Conservation (phyloP, 2,888 invertebrate species). For the Gymnosoma rotundatum region DNA sequence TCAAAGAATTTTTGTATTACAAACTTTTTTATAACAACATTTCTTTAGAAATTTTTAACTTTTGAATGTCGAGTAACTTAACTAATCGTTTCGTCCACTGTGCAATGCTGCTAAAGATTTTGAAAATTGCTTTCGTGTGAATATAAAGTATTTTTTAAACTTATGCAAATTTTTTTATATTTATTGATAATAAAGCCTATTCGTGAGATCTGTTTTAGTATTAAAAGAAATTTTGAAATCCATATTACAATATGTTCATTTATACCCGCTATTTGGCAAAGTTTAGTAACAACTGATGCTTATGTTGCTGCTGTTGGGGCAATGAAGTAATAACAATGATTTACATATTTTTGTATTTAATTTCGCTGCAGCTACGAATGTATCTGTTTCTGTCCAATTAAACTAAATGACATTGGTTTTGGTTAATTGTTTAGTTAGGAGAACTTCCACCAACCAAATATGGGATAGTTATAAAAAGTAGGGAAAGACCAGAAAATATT, state of each 20-base stretch:
- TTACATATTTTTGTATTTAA: conserved; percentile 14
- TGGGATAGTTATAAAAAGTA: conserved; percentile 75
- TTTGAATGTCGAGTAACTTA: too few relatives aligned
- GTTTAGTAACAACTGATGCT: conserved; percentile 6
- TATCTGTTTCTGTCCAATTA: conserved; percentile 4
- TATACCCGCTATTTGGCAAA: conserved; percentile 23
- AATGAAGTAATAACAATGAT: conserved; percentile 55
- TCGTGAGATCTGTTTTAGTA: conserved; percentile 21
- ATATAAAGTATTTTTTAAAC: conserved; percentile 53
- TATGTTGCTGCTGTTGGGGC: conserved; percentile 18
- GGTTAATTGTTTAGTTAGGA: background rate
- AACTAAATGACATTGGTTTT: conserved; percentile 40
- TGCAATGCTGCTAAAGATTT: background rate
- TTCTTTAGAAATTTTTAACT: too few relatives aligned
- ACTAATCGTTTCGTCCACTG: background rate
- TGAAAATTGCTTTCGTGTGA: background rate
- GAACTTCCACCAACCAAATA: conserved; percentile 20
- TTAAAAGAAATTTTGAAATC: conserved; percentile 66
- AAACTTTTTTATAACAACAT: too few relatives aligned
- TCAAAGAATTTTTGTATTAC: too few relatives aligned
- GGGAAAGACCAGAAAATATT: conserved; percentile 71
- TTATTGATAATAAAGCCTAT: conserved; percentile 20
- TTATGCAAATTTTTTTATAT: conserved; percentile 4
- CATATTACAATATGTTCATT: conserved; percentile 26
- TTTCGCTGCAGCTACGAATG: conserved; percentile 7